These are phyloP conservation scores for Cydia strobilella DNA, from an alignment of 1,140 invertebrate genomes.

Conservation along the genomic window DNA sequence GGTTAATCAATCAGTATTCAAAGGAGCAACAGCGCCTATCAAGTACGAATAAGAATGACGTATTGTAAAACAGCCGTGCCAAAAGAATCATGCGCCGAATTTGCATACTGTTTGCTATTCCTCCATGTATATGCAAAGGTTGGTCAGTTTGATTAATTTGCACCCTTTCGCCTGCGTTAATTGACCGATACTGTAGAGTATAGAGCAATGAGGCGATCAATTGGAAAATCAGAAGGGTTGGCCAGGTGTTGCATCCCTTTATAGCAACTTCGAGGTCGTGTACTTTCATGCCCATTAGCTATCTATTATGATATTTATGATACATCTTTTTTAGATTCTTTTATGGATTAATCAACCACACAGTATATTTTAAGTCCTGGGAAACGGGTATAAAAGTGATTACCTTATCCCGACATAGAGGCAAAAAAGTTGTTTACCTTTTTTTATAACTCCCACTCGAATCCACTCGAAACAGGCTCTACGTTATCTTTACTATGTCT, in stretches of 20 bases:
- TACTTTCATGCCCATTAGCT: conserved; percentile 35
- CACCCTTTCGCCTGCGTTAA: conserved; percentile 36
- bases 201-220: conserved; percentile 51
- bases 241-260: conserved; percentile 42
- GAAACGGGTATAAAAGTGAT: conserved; percentile 4
- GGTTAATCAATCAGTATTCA: conserved; percentile 65
- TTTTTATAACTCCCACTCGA: conserved; percentile 46
- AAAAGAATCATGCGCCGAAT: conserved; percentile 54
- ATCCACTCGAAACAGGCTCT: conserved; percentile 52
- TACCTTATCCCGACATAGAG: conserved; percentile 8
- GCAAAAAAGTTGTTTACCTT: conserved; percentile 53
- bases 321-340: conserved; percentile 9
- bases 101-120: conserved; percentile 46
- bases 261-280: conserved; percentile 54
- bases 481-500: conserved; percentile 47
- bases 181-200: conserved; percentile 35
- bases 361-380: background rate
- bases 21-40: conserved; percentile 46
- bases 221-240: conserved; percentile 64
- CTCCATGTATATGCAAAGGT: conserved; percentile 42
- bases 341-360: conserved; percentile 1
- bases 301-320: conserved; percentile 23
- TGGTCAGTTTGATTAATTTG: conserved; percentile 34
- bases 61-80: conserved; percentile 65
- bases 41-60: conserved; percentile 63